phyloP scores from a whole-genome alignment of 2,113 vertebrate species.

The Hyperoodon ampullatus region DNA sequence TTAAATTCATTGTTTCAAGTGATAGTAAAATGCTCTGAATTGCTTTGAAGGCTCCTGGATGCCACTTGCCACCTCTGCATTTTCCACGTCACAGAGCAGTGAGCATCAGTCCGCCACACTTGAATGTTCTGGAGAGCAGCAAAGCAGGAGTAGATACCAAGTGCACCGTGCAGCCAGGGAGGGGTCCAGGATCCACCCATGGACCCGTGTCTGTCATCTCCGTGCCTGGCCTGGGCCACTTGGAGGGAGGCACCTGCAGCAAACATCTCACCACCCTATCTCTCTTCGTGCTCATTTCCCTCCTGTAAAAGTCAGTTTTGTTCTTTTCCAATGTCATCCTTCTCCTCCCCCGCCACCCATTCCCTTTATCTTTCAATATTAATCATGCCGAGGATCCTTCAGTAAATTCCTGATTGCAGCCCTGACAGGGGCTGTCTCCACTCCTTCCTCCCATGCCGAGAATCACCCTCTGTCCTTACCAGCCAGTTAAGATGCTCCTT shows the following conservation, averaged over 20 bases:
- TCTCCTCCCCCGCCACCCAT: too few species aligned
- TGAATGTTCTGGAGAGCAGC: neutral
- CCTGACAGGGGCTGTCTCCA: neutral
- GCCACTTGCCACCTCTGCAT: neutral
- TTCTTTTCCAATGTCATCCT: neutral
- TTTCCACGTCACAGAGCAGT: accelerated
- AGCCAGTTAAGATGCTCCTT: neutral
- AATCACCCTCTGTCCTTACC: neutral
- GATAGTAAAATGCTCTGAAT: neutral
- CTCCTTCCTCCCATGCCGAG: neutral
- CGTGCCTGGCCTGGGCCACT: neutral
- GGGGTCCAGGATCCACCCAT: too few species aligned
- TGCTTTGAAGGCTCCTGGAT: neutral
- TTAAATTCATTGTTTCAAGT: too few species aligned
- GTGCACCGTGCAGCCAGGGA: accelerated
- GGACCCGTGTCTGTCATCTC: too few species aligned
- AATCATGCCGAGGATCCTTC: neutral
- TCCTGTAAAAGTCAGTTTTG: neutral
- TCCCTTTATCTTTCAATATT: neutral
- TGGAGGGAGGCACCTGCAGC: accelerated
- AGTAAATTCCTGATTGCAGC: neutral
- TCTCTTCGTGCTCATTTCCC: neutral
- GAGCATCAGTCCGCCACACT: neutral
- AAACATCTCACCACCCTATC: too few species aligned
- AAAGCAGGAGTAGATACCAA: neutral